Evolutionary conservation across 2,113 vertebrate genomes (phyloP).

Genomic region (Cyprinodon variegatus): DNA sequence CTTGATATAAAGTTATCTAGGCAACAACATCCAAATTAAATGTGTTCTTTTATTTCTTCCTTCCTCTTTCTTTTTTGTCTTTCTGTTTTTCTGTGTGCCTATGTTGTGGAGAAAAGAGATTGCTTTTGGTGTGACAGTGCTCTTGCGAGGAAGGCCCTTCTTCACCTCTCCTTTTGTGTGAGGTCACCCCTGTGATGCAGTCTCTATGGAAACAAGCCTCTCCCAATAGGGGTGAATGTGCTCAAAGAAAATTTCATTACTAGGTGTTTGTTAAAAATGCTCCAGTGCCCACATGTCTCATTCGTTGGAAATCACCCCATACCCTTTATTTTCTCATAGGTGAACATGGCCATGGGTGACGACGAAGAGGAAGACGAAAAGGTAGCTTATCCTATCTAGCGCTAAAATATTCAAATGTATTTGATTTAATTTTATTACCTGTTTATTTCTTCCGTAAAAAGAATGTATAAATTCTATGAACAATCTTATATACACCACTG

Average conservation of each 20-base stretch:
- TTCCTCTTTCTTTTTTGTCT: constrained; percentile 17
- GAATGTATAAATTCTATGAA: not conserved
- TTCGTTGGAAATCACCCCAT: constrained; percentile 71
- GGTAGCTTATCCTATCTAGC: constrained; percentile 80
- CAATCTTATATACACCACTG: not conserved
- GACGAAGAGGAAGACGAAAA: constrained; percentile 95
- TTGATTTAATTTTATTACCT: constrained; percentile 16
- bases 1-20: constrained; percentile 81
- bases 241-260: constrained; percentile 84
- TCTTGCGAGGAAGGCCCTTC: constrained; percentile 78
- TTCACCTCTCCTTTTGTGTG: constrained; percentile 83
- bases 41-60: constrained; percentile 59
- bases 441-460: not conserved
- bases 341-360: constrained; percentile 85
- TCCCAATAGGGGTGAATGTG: constrained; percentile 83
- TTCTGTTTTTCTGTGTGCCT: constrained; percentile 75
- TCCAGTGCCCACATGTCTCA: constrained; percentile 77
- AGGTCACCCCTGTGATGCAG: constrained; percentile 83
- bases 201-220: constrained; percentile 83
- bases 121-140: constrained; percentile 80
- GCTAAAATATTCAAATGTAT: constrained; percentile 30
- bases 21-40: constrained; percentile 82
- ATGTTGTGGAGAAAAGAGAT: constrained; percentile 81
- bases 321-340: constrained; percentile 84
- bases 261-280: constrained; percentile 83